A percentile compares a stretch with the other conserved stretches of the same genome.
These are phyloP conservation scores for Lipotes vexillifer DNA, from an alignment of 2,113 vertebrate genomes.

Conservation along the genomic window DNA sequence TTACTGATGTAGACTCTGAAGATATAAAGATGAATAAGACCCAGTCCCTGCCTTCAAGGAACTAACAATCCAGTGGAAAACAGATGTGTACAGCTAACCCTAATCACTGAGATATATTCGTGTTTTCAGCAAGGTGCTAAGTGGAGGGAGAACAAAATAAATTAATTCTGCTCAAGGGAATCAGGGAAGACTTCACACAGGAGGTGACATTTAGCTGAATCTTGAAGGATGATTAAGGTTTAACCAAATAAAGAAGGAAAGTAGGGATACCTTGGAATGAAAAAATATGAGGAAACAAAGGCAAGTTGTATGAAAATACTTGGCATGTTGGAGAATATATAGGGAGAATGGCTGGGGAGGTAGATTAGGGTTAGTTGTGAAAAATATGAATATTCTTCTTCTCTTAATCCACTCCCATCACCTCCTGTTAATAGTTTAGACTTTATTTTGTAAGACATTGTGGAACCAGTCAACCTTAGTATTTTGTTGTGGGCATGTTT, in stretches of 20 bases:
- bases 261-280: not conserved
- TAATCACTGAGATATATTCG: constrained; percentile 24
- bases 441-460: not conserved
- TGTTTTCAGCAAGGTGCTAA: constrained; percentile 34
- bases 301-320: not conserved
- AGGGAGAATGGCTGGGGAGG: not conserved
- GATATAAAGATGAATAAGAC: constrained; percentile 50
- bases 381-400: not conserved
- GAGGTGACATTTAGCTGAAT: not conserved
- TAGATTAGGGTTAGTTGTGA: not conserved
- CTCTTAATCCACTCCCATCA: not conserved
- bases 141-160: not conserved
- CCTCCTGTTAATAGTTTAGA: not conserved
- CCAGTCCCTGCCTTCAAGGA: constrained; percentile 49
- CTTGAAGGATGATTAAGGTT: not conserved
- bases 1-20: not conserved
- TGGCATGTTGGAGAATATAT: not conserved
- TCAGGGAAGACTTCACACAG: constrained; percentile 40
- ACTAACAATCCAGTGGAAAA: constrained; percentile 57
- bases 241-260: not conserved
- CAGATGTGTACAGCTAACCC: not conserved
- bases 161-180: not conserved
- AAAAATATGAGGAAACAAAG: not conserved
- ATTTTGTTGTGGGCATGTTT: not conserved
- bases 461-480: not conserved